Conservation (phyloP, 2,888 invertebrate species). For the Sinohyriopsis cumingii region DNA sequence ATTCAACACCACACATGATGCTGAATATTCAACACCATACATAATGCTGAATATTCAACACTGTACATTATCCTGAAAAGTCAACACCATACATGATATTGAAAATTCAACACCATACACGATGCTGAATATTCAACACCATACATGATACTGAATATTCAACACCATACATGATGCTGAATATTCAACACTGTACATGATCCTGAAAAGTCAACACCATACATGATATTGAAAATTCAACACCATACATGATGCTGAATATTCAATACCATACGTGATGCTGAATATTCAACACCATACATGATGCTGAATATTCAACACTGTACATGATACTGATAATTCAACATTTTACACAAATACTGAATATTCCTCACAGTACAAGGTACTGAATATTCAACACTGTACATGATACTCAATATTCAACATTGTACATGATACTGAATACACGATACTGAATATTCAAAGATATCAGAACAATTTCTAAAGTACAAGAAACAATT, state of each 20-base stretch:
- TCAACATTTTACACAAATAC: background rate
- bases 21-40: background rate
- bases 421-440: background rate
- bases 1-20: background rate
- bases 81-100: background rate
- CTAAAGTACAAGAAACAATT: no score
- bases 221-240: no score
- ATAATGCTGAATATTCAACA: background rate
- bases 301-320: no score
- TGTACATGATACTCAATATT: background rate
- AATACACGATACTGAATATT: background rate
- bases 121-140: background rate
- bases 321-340: background rate
- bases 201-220: no score
- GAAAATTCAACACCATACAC: background rate
- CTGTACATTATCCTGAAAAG: background rate
- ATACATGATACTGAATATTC: background rate
- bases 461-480: no score
- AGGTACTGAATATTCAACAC: no score
- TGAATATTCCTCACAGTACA: background rate
- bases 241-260: no score
- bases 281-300: no score
- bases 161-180: background rate
- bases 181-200: background rate
- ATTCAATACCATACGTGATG: no score